A percentile compares a stretch with the other conserved stretches of the same genome.
Conservation (phyloP, 2,888 invertebrate genomes). For the Tiphia femorata region DNA sequence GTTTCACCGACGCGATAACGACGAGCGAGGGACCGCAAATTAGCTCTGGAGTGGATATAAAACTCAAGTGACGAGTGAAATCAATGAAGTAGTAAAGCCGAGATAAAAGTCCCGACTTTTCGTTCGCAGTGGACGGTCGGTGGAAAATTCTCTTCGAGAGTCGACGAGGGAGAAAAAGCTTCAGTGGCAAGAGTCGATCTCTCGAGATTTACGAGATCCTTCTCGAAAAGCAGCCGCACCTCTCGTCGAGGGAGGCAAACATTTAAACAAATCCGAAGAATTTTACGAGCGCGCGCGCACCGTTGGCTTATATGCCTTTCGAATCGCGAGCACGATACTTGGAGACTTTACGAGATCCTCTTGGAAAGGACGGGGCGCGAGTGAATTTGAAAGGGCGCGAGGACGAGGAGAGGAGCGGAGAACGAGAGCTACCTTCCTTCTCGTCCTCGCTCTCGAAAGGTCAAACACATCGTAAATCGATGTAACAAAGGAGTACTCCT, state of each 20-base stretch:
- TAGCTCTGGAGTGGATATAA: too few species aligned
- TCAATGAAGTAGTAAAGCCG: not conserved
- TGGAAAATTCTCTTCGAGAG: too few species aligned
- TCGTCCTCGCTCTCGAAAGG: conserved; percentile 5
- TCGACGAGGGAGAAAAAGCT: not conserved
- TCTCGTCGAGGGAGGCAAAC: too few species aligned
- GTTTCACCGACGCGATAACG: too few species aligned
- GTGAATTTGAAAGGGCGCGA: conserved; percentile 7
- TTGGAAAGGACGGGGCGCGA: not conserved
- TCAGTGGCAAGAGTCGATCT: too few species aligned
- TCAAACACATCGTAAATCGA: conserved; percentile 21
- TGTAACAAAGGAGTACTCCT: conserved; percentile 10
- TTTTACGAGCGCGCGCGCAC: not conserved
- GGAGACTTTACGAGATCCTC: conserved; percentile 7
- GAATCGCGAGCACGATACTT: not conserved
- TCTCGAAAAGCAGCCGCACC: too few species aligned
- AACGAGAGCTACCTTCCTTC: not conserved
- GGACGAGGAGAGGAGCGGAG: conserved; percentile 7
- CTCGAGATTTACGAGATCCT: too few species aligned
- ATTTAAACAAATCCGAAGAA: too few species aligned
- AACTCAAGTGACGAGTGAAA: not conserved
- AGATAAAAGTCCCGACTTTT: too few species aligned
- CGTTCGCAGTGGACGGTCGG: too few species aligned
- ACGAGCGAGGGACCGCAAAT: too few species aligned
- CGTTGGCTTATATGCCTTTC: not conserved